Base-by-base conservation (phyloP, 2,113 vertebrate genomes). In the Silurus asotus region DNA sequence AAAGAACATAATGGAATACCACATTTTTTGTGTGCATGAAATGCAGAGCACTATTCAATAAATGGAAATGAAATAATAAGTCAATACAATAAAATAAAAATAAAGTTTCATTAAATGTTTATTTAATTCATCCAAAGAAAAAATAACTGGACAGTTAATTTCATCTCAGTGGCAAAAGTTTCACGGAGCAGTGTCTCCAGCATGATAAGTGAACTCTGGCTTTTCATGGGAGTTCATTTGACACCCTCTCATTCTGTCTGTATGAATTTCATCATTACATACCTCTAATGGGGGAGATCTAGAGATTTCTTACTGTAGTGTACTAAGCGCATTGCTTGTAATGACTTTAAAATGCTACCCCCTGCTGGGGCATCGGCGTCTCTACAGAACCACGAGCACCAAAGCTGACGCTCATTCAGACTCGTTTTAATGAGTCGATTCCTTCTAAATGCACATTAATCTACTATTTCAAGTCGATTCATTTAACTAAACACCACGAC, bases 291-390 rank as follows among this genome's bases (percentile, higher is more conserved):
- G 20, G 9, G 19, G 48, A 19, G 55, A 6, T 9, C 37, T 62
- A 37, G 8, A 45, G 17, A 9, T 19, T 28, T 45, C 37, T 37
- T 37, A 37, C 37, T 56, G 25, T 8, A 10, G 10, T 56, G 4
- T 6, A 37, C 37, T 37, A 56, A 53, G 6, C 76, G 8, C 45
- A 6, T 5, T 37, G 4, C 64, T 74, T n/a, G 5, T 6, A 61
- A 8, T 51, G n/a, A 1, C 17, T 64, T 59, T 85, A 14, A 28
- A 86, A 81, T 70, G 58, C 55, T 49, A 65, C 78, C 85, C 65
- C 56, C 85, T 86, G 65, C 10, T 53, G 85, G 65, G 2, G 19
- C 19, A 5, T n/a, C 20, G 10, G 64, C 7, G 23, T n/a, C 28
- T 49, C 20, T 49, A 6, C 62, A 23, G 19, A 20, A 49, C 23